A percentile compares a stretch with the other conserved stretches of the same genome.
Evolutionary conservation across 2,888 invertebrate genomes (phyloP).

Genomic region (Iselma pallidipennis): DNA sequence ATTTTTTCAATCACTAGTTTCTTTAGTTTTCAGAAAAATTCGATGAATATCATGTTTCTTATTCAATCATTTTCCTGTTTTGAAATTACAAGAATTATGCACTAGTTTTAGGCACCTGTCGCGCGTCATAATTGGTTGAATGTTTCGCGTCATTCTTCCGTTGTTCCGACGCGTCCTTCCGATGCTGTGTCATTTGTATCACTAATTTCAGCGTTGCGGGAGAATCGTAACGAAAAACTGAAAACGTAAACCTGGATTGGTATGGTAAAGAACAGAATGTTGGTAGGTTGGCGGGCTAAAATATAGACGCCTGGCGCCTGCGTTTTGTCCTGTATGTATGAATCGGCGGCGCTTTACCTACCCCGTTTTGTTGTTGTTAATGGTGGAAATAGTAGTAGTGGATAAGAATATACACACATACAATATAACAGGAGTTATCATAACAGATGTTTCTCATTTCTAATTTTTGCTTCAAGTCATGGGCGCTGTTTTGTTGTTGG

Average conservation of each 20-base stretch:
- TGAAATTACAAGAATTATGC: neutral
- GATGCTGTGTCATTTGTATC: conserved; percentile 36
- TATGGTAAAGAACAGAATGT: neutral
- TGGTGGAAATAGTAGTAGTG: conserved; percentile 1
- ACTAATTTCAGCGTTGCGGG: conserved; percentile 18
- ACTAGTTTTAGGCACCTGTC: conserved; percentile 14
- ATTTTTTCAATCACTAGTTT: neutral
- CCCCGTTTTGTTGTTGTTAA: conserved; percentile 3
- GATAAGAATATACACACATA: neutral
- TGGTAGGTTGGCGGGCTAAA: conserved; percentile 2
- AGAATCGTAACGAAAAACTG: conserved; percentile 12
- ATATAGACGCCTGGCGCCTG: conserved; percentile 12
- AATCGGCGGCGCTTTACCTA: neutral
- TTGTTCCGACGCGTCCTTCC: conserved; percentile 31
- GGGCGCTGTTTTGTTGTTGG: too few species aligned
- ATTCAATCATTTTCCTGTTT: too few species aligned
- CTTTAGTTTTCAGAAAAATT: too few species aligned
- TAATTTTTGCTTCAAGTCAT: too few species aligned
- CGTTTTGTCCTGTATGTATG: conserved; percentile 6
- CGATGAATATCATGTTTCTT: neutral
- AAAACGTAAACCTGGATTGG: conserved; percentile 5
- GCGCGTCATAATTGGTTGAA: conserved; percentile 11
- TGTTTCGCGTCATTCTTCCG: conserved; percentile 15
- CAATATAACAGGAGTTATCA: neutral
- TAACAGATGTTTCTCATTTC: neutral